Evolutionary conservation across 2,888 invertebrate genomes (phyloP), one percentile per base, ranked within the genome.

Genomic region (Eretmocerus hayati): DNA sequence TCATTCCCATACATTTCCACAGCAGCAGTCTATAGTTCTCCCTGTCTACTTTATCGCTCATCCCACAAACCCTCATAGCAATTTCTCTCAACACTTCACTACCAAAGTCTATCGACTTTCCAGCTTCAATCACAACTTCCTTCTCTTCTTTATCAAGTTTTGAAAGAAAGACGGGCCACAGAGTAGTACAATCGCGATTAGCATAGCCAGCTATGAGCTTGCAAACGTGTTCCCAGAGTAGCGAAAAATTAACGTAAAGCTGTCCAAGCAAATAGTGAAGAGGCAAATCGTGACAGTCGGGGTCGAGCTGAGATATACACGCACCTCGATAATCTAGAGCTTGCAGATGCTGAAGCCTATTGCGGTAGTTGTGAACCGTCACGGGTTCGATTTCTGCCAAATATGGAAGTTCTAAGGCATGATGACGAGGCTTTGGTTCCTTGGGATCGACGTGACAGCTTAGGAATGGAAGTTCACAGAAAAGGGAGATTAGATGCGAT

Each of bases 151-250:
- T 2, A 1, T n/a, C 13, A 16, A 89, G 66, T 57, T 83, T 80
- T 22, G 73, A 68, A 26, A 79, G 73, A 60, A 84, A 90, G 32
- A 83, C 73, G 1, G 74, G 71, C 90, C 90, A 91, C 72, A 90
- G 90, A 21, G 77, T 74, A n/a, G 78, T 72, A 1, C 62, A 71
- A 2, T 64, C 60, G 42, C 62, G 64, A 4, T 42, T 77, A 0
- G 89, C 87, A 65, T 87, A 87, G 1, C 84, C 79, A 2, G 83
- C 78, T 39, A 95, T 81, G 33, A 92, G 76, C 62, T 86, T 81
- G 15, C 79, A 75, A 0, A 87, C 76, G 1, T 93, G 90, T 53
- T 87, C 85, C 95, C 95, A 95, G 0, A 96, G 68, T 13, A 91
- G 74, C 58, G 88, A 86, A 62, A 96, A 94, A 67, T 94, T 94